phyloP scores from a whole-genome alignment of 2,888 invertebrate genomes.

The Ceratothoa steindachneri region DNA sequence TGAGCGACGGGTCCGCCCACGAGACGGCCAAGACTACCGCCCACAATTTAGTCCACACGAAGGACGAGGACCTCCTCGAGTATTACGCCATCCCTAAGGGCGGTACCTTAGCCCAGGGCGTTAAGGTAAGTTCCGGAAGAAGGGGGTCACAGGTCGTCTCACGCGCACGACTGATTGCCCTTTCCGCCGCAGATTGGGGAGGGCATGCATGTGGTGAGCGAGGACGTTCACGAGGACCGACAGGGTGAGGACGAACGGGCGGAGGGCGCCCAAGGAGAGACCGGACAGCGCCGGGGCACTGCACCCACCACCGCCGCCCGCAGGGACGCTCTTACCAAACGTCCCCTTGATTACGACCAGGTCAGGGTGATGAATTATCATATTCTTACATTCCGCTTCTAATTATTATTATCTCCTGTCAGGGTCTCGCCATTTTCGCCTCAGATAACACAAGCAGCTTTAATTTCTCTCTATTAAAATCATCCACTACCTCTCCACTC shows the following conservation, averaged over 20 bases:
- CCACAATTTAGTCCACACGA: conserved; percentile 62
- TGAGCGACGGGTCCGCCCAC: conserved; percentile 56
- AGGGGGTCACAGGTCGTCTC: conserved; percentile 1
- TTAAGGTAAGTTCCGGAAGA: conserved; percentile 58
- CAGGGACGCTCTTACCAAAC: conserved; percentile 75
- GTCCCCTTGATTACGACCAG: conserved; percentile 72
- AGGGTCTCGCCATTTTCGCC: too few relatives aligned
- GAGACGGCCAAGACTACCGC: conserved; percentile 38
- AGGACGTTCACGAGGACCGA: conserved; percentile 69
- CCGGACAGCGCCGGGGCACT: conserved; percentile 51
- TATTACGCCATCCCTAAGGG: conserved; percentile 55
- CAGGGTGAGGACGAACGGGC: conserved; percentile 61
- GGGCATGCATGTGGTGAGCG: conserved; percentile 47
- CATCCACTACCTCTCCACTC: too few relatives aligned
- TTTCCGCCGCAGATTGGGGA: conserved; percentile 44
- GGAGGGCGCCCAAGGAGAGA: conserved; percentile 26
- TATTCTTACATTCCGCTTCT: not conserved
- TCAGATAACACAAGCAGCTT: too few relatives aligned
- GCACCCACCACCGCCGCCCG: conserved; percentile 63
- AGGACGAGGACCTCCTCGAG: conserved; percentile 75
- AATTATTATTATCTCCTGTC: not conserved
- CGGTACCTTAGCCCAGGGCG: conserved; percentile 66
- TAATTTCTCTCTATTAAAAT: too few relatives aligned
- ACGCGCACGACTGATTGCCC: not conserved
- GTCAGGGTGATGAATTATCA: not conserved